Conservation (phyloP, 2,888 invertebrate genomes). For the Phorcus lineatus region DNA sequence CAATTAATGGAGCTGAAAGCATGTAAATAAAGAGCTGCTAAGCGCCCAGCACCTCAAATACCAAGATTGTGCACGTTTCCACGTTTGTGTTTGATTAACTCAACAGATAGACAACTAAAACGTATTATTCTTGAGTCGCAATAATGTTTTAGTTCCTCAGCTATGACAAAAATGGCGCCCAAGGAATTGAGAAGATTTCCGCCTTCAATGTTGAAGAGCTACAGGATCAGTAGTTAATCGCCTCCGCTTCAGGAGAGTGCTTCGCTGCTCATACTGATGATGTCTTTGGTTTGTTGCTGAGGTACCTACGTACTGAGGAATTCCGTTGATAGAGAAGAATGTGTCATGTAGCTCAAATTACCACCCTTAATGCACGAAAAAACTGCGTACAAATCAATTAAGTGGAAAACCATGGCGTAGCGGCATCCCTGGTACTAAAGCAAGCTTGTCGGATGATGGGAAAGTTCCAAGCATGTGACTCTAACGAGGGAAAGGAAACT, state of each 20-base stretch:
- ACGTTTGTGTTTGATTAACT: slow-evolving; percentile 23
- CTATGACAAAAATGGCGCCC: slow-evolving; percentile 14
- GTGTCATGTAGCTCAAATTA: slow-evolving; percentile 21
- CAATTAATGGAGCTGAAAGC: slow-evolving; percentile 4
- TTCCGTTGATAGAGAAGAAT: slow-evolving; percentile 14
- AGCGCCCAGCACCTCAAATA: neutral
- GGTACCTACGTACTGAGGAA: neutral
- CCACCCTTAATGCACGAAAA: neutral
- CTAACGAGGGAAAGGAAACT: no score
- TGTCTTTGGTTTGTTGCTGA: no score
- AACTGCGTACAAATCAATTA: slow-evolving; percentile 7
- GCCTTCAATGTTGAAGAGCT: slow-evolving; percentile 9
- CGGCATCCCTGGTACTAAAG: neutral
- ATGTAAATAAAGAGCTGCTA: neutral
- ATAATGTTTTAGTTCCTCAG: neutral
- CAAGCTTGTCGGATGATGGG: neutral
- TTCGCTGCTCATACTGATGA: neutral
- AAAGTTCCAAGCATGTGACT: no score
- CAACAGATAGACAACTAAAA: slow-evolving; percentile 12
- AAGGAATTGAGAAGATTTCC: slow-evolving; percentile 3
- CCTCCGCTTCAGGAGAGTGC: slow-evolving; percentile 2
- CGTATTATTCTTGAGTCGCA: neutral
- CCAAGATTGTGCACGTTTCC: neutral
- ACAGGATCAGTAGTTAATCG: slow-evolving; percentile 17
- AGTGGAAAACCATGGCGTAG: neutral